Base-by-base conservation (phyloP, 2,797 vertebrate genomes). In the Cirrhinus molitorella region DNA sequence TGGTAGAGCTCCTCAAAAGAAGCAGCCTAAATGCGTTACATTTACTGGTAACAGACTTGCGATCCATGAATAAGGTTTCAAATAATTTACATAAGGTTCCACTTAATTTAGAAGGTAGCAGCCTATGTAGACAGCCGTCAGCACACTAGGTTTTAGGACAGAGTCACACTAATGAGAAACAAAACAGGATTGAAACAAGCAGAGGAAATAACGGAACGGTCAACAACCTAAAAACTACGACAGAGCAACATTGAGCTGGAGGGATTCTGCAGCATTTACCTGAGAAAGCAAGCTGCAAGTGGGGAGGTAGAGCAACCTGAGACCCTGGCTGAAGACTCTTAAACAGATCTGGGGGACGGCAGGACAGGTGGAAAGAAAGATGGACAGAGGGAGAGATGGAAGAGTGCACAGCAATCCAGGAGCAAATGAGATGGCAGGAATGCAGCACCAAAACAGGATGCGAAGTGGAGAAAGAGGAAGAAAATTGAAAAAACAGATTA, bases 241-340 rank as follows among this genome's bases (percentile, higher is more conserved):
- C 73, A 85, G 80, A 67, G 45, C 40, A 74, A 63, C 57, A 45
- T 21, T 2, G 77, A 55, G 68, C 25, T n/a, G 34, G 61, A 85
- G 81, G 45, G 70, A 79, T n/a, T 40, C 37, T 79, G 79, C 85
- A 87, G 79, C 80, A 75, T 89, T 97, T 97, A 99, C 98, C 98
- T 96, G 96, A 96, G 93, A 97, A 98, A 91, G 96, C 95, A 94
- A 98, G 97, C 95, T 98, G 98, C 95, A 98, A 95, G 89, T 99
- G 97, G 94, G 97, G 94, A 96, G 98, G 97, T 95, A 99, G 96
- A 94, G 95, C 92, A 85, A 97, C 96, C 95, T 97, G 96, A 90
- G 96, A 95, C 95, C 97, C 96, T 91, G 97, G 96, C 95, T 99
- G 98, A 95, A 99, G 97, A 96, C 97, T 97, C 95, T 99, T 99